Base-by-base conservation (phyloP, 2,113 vertebrate species). In the Parus major region DNA sequence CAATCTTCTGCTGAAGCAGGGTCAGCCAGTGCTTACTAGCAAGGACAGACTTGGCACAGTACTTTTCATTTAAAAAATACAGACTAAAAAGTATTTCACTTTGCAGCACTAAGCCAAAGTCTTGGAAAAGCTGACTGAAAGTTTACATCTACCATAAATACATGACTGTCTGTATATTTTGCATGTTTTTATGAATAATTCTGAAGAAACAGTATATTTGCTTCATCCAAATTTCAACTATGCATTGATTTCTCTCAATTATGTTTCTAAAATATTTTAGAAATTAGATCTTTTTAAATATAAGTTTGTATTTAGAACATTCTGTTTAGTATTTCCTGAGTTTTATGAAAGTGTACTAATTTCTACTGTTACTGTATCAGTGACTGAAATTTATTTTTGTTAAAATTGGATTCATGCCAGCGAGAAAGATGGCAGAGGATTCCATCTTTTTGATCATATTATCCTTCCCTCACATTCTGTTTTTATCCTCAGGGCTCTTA, bases 401-500 rank as follows among this genome's bases (percentile, higher is more conserved):
- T 75, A 63, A 94, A 82, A 79, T 7, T 15, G 27, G 11, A 7
- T 36, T 88, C 31, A 41, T 59, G 28, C 11, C 46, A 85, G 39
- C 83, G 53, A 69, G 83, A 39, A 92, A 65, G 56, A 50, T 0
- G 0, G 31, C 9, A 11, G 44, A 94, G 39, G 69, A 90, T 95
- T 93, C 44, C 2, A 24, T 36, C 36, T 90, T 90, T 90, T 93
- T 86, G 42, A 84, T 91, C 64, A 46, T 83, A 59, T 90, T 81
- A 90, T 78, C 50, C 8, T 93, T 86, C 23, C 39, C 36, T 94
- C 56, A 66, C 27, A 72, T 71, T 86, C 59, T 71, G 52, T 93
- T 93, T 12, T 84, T 93, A 63, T 83, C 72, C 66, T 88, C 36
- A 83, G 72, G 75, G 63, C 33, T 93, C 85, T 80, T 90, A 76